phyloP scores from a whole-genome alignment of 2,113 vertebrate species.

The Mionectes macconnelli region DNA sequence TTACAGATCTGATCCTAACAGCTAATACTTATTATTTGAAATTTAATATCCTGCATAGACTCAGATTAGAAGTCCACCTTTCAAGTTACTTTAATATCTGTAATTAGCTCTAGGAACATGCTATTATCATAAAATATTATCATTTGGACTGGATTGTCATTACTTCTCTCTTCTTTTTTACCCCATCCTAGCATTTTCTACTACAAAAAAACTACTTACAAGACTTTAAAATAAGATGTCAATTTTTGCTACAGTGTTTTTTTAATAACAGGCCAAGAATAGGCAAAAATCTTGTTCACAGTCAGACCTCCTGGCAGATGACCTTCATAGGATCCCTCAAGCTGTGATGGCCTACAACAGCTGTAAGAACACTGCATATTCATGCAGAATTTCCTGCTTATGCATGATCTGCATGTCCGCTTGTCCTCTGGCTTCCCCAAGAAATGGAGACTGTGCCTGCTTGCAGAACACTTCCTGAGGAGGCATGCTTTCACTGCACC shows the following conservation, averaged over 20 bases:
- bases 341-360: background rate
- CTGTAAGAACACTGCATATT: background rate
- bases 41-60: background rate
- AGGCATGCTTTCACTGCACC: background rate
- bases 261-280: background rate
- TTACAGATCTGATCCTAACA: background rate
- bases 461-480: background rate
- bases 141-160: background rate
- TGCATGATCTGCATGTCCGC: background rate
- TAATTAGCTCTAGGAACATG: background rate
- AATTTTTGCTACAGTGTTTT: background rate
- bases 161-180: background rate
- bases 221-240: background rate
- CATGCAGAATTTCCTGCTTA: background rate
- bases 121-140: background rate
- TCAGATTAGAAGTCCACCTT: background rate
- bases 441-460: background rate
- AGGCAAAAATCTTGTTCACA: background rate
- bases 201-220: background rate
- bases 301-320: rapidly evolving
- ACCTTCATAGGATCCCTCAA: background rate
- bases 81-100: background rate
- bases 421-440: background rate
- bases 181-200: background rate
- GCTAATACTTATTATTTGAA: background rate